Evolutionary conservation across 2,797 vertebrate genomes (phyloP).

Genomic region (Chiroxiphia lanceolata): DNA sequence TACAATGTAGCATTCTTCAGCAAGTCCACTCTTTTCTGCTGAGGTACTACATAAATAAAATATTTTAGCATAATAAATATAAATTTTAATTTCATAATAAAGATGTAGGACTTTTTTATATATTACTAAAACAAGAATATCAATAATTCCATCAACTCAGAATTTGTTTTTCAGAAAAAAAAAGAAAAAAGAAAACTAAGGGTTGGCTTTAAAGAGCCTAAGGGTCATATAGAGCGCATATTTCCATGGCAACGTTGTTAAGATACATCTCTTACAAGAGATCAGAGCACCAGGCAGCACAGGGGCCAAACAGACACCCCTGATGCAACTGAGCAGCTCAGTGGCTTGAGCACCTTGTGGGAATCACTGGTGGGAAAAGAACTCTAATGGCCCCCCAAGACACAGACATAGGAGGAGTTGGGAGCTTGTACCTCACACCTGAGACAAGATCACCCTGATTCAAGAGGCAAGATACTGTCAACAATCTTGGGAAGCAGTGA

Average conservation of each 20-base stretch:
- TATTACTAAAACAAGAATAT: neutral
- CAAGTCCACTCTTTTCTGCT: neutral
- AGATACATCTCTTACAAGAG: neutral
- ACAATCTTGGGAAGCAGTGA: neutral
- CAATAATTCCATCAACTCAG: neutral
- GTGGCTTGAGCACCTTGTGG: neutral
- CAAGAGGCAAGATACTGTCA: neutral
- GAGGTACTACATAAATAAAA: neutral
- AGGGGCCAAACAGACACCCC: neutral
- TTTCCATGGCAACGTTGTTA: neutral
- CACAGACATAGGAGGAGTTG: neutral
- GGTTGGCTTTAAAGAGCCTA: neutral
- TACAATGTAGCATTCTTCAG: neutral
- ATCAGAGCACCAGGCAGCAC: neutral
- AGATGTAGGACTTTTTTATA: neutral
- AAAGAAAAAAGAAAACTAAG: neutral
- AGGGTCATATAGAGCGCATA: neutral
- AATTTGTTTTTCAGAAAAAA: neutral
- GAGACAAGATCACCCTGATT: neutral
- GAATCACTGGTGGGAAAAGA: neutral
- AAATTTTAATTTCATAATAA: neutral
- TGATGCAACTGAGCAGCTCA: neutral
- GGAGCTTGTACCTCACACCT: neutral
- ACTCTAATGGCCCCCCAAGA: fast-evolving
- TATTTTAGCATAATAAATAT: neutral